Percentiles rank a stretch among this genome's conserved stretches.
Conservation (phyloP, 2,888 invertebrate genomes). For the Panzeria rudis region DNA sequence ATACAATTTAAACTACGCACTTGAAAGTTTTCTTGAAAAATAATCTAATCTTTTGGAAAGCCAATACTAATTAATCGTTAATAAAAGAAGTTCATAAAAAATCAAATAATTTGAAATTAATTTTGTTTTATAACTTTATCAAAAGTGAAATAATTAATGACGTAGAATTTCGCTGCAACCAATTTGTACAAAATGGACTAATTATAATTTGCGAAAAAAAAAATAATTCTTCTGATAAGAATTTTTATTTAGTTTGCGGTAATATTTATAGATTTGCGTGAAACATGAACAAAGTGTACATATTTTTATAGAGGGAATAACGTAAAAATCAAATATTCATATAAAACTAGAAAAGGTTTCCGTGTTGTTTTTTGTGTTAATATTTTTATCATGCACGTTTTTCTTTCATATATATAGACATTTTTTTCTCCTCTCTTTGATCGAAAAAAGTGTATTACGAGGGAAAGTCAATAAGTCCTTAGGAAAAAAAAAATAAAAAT, state of each 20-base stretch:
- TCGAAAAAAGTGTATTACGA: too few relatives aligned
- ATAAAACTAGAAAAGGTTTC: not conserved
- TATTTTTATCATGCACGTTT: too few relatives aligned
- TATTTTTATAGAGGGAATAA: not conserved
- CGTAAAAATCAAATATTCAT: not conserved
- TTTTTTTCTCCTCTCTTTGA: too few relatives aligned
- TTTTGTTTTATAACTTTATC: slow-evolving; percentile 8
- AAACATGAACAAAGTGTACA: not conserved
- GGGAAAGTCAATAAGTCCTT: too few relatives aligned
- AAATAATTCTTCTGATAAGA: slow-evolving; percentile 23
- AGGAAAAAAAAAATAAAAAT: too few relatives aligned
- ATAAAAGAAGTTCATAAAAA: not conserved
- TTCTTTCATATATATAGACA: too few relatives aligned
- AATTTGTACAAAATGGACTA: slow-evolving; percentile 1
- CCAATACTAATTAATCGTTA: not conserved
- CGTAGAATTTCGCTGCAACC: not conserved
- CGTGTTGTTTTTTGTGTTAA: too few relatives aligned
- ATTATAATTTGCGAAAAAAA: slow-evolving; percentile 21
- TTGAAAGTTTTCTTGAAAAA: not conserved
- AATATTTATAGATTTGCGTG: not conserved
- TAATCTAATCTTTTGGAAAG: not conserved
- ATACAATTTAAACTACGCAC: too few relatives aligned
- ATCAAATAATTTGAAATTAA: not conserved
- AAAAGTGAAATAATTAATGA: not conserved
- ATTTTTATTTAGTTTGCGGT: slow-evolving; percentile 2